Percentiles rank a stretch among this genome's conserved stretches.
Conservation (phyloP, 2,888 invertebrate genomes). For the Kuschelorhynchus macadamiae region DNA sequence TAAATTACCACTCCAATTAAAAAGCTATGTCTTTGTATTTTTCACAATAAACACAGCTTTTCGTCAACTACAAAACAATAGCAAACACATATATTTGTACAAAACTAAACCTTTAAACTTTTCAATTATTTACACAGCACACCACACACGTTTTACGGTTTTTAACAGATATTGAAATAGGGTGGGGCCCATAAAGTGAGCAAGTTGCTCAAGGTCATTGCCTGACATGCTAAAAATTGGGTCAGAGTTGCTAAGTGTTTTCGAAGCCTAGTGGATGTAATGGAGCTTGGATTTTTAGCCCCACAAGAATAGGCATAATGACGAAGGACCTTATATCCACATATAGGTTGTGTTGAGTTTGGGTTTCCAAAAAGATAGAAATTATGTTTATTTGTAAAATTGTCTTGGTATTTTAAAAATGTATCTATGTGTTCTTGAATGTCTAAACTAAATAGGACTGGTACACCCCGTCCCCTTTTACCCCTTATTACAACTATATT, state of each 20-base stretch:
- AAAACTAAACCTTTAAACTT: too few relatives aligned
- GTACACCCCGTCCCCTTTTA: constrained; percentile 48
- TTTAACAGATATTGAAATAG: too few relatives aligned
- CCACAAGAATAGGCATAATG: constrained; percentile 50
- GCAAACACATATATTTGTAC: too few relatives aligned
- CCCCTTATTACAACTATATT: constrained; percentile 35
- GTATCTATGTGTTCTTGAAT: constrained; percentile 51
- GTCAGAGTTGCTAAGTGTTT: constrained; percentile 53
- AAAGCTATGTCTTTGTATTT: too few relatives aligned
- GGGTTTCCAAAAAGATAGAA: constrained; percentile 36
- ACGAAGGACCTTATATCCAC: constrained; percentile 52
- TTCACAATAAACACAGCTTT: too few relatives aligned
- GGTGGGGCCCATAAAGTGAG: constrained; percentile 54
- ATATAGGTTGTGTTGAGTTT: constrained; percentile 30
- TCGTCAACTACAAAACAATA: too few relatives aligned
- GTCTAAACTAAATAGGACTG: constrained; percentile 54
- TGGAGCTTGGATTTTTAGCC: constrained; percentile 49
- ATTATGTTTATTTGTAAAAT: constrained; percentile 18
- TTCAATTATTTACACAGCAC: too few relatives aligned
- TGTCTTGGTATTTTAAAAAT: constrained; percentile 22
- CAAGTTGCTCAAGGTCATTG: constrained; percentile 51
- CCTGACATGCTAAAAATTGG: constrained; percentile 50
- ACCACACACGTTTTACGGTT: too few relatives aligned
- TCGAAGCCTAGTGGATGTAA: constrained; percentile 48
- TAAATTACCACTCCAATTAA: too few relatives aligned